Percentiles rank a stretch among this genome's conserved stretches.
Evolutionary conservation across 37 sponge, comb jelly and placozoan species (phyloP).

Genomic region (Eunapius fragilis): DNA sequence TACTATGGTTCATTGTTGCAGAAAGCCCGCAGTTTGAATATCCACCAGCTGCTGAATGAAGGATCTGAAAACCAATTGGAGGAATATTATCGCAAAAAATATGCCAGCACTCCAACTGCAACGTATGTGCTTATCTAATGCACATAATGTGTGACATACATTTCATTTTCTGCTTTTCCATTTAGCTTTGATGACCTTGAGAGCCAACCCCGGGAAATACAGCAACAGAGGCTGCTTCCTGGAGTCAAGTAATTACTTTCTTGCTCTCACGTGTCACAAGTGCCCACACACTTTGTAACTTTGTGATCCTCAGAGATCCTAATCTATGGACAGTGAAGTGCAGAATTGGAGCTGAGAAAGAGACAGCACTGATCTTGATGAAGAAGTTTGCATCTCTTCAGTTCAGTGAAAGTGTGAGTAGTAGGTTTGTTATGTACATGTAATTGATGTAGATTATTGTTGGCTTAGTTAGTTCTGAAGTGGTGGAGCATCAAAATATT

Average conservation of each 20-base stretch:
- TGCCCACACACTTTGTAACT: too few relatives aligned
- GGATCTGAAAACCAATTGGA: conserved; percentile 75
- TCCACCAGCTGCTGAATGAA: conserved; percentile 65
- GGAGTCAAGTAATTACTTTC: conserved; percentile 83
- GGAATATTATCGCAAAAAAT: conserved; percentile 83
- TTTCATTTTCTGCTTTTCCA: not conserved
- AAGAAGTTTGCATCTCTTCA: conserved; percentile 87
- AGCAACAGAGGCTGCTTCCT: conserved; percentile 92
- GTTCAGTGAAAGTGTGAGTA: conserved; percentile 71
- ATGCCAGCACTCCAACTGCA: conserved; percentile 62
- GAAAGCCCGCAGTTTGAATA: conserved; percentile 38
- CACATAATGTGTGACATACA: not conserved
- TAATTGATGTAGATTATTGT: too few relatives aligned
- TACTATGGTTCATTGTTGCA: not conserved
- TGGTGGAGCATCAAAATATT: too few relatives aligned
- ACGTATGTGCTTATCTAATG: conserved; percentile 12
- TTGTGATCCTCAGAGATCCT: conserved; percentile 72
- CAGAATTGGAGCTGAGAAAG: conserved; percentile 88
- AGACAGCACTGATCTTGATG: conserved; percentile 90
- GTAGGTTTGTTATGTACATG: not conserved
- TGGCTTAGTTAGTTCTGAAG: too few relatives aligned
- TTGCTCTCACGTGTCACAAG: not conserved
- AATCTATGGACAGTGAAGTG: conserved; percentile 98
- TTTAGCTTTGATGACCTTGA: conserved; percentile 68
- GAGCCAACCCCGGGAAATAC: conserved; percentile 74